Conservation (phyloP, 2,888 invertebrate species). For the Ashinkailepas kermadecensis region DNA sequence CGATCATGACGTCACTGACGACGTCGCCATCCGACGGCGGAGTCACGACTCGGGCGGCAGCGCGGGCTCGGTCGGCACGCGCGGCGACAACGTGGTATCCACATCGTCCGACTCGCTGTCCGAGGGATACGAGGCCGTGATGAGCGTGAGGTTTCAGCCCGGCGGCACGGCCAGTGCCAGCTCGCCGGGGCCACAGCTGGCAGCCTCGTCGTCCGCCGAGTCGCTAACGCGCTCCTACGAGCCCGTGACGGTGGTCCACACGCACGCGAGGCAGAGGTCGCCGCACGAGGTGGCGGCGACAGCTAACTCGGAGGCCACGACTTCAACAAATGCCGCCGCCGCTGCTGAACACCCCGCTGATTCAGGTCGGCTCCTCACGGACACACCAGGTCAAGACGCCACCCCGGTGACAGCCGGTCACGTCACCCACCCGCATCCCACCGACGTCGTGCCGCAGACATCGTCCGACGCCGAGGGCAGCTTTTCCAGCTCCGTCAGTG, state of each 20-base stretch:
- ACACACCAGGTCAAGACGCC: too few relatives aligned
- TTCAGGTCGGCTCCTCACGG: too few relatives aligned
- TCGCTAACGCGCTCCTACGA: neutral
- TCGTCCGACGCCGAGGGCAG: too few relatives aligned
- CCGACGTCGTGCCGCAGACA: too few relatives aligned
- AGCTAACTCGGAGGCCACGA: neutral
- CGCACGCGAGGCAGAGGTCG: neutral
- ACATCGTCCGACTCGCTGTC: conserved; percentile 19
- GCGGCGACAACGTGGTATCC: neutral
- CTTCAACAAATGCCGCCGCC: too few relatives aligned
- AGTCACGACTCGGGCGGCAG: neutral
- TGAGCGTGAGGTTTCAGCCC: conserved; percentile 6
- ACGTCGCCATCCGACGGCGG: neutral
- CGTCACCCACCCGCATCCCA: too few relatives aligned
- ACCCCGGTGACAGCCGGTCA: too few relatives aligned
- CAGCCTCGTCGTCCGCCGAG: neutral
- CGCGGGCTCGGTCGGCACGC: neutral
- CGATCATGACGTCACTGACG: neutral
- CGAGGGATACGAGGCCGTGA: neutral
- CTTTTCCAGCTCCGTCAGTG: too few relatives aligned
- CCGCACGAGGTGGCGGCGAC: neutral
- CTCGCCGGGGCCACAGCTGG: neutral
- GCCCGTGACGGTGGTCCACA: neutral
- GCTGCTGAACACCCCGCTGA: too few relatives aligned
- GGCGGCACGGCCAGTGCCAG: neutral